Conservation (phyloP, 1,140 invertebrate species). For the Akabosia matsudoensis region DNA sequence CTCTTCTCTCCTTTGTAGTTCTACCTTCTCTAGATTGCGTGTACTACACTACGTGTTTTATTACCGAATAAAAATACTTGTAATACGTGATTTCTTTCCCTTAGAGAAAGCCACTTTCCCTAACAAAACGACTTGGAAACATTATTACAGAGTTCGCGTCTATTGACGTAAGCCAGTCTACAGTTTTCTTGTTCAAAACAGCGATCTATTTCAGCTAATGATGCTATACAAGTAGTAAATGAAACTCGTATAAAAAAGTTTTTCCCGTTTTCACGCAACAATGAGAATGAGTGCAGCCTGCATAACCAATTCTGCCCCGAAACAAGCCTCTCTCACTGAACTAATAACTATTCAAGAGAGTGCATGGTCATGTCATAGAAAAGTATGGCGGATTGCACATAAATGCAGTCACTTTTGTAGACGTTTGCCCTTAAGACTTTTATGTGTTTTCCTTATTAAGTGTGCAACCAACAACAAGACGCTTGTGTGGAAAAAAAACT, state of each 20-base stretch:
- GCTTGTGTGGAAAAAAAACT: too few species aligned
- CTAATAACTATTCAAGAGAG: background rate
- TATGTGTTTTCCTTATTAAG: background rate
- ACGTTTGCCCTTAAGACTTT: background rate
- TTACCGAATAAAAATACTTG: background rate
- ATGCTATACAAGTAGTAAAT: conserved; percentile 16
- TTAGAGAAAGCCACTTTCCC: background rate
- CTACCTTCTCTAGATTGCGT: background rate
- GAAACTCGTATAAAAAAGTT: background rate
- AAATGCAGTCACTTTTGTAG: background rate
- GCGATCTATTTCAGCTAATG: conserved; percentile 12
- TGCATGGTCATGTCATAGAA: background rate
- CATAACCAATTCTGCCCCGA: background rate
- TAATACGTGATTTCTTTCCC: background rate
- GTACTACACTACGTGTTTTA: background rate
- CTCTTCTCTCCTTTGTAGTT: background rate
- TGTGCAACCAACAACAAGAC: too few species aligned
- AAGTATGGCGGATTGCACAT: background rate
- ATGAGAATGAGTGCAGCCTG: background rate
- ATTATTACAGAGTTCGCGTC: background rate
- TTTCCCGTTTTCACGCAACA: background rate
- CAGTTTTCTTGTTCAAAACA: background rate
- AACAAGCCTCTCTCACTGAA: background rate
- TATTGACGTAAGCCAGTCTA: background rate
- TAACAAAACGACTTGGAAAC: background rate